These are phyloP conservation scores for Euglossa dilemma DNA, from an alignment of 1,140 invertebrate species.

Conservation along the genomic window DNA sequence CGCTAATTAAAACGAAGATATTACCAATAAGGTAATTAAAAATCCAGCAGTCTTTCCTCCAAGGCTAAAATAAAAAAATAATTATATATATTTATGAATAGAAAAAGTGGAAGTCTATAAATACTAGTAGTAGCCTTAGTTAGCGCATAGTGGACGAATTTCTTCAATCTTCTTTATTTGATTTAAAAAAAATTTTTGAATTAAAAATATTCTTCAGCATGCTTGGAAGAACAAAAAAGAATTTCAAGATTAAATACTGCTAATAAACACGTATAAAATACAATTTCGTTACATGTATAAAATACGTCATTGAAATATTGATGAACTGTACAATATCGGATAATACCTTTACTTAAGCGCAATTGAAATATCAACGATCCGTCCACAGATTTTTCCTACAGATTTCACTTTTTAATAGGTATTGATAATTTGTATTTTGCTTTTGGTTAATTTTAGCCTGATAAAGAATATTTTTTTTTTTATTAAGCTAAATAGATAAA, in stretches of 20 bases:
- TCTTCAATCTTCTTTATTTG: background rate
- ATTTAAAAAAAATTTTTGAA: background rate
- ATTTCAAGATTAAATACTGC: background rate
- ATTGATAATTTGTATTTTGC: conserved; percentile 2
- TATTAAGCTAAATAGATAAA: conserved; percentile 1
- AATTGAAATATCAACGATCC: background rate
- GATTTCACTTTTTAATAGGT: background rate
- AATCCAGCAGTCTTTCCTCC: conserved; percentile 52
- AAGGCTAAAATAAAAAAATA: conserved; percentile 62
- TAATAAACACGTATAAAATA: background rate
- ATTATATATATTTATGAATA: conserved; percentile 21
- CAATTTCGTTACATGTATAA: background rate
- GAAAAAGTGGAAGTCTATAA: background rate
- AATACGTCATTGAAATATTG: background rate
- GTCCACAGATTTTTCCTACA: background rate
- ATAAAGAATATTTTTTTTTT: conserved; percentile 9
- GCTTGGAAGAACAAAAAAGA: background rate
- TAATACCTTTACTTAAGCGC: background rate
- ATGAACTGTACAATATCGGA: background rate
- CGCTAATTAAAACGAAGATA: conserved; percentile 43
- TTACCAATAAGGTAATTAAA: conserved; percentile 44
- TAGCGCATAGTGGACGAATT: background rate
- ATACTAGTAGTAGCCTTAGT: background rate
- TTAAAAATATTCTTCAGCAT: conserved; percentile 10
- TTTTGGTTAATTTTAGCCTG: background rate